Base-by-base conservation (phyloP, 1,140 invertebrate species). In the Tetragnatha versicolor region DNA sequence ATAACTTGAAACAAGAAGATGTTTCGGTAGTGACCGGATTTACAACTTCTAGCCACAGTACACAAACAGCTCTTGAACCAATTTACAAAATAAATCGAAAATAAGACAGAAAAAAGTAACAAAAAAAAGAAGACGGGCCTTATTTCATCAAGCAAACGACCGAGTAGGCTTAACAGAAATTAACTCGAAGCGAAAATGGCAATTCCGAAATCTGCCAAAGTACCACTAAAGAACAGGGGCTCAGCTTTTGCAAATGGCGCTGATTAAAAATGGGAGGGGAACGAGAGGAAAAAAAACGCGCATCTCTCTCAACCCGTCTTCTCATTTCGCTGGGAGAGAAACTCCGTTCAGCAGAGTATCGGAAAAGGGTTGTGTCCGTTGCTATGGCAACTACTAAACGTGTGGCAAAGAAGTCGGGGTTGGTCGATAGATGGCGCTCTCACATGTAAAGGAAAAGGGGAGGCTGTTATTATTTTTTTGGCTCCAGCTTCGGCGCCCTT, bases 331-430 rank as follows among this genome's bases (percentile, higher is more conserved):
- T 45, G 51, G 68, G 68, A 69, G 66, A 45, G 45, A 22, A 58
- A 72, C 68, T 72, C 51, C 22, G 39, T 42, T 60, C 33, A 25
- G 55, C 70, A 47, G 39, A 63, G 72, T 75, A 75, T 75, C 58
- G 72, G 72, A 75, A 75, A 75, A 72, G 72, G 72, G 72, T 75
- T 75, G n/a, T n/a, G 72, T 75, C 39, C 58, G 72, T 75, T 75
- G 58, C 42, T 37, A 75, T 75, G 72, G 53, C 37, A 61, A 75
- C 72, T 31, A 20, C 31, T 37, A 75, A 73, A 73, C 69, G 49
- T 73, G 69, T 42, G 33, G n/a, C n/a, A n/a, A 35, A 29, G 65
- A 73, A 75, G 72, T 75, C 37, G 39, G 35, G 63, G 72, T 45
- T 45, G 72, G 72, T 75, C 72, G 72, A 75, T 75, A 75, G 72